Base-by-base conservation (phyloP, 2,113 vertebrate genomes). In the Tupaia chinensis region DNA sequence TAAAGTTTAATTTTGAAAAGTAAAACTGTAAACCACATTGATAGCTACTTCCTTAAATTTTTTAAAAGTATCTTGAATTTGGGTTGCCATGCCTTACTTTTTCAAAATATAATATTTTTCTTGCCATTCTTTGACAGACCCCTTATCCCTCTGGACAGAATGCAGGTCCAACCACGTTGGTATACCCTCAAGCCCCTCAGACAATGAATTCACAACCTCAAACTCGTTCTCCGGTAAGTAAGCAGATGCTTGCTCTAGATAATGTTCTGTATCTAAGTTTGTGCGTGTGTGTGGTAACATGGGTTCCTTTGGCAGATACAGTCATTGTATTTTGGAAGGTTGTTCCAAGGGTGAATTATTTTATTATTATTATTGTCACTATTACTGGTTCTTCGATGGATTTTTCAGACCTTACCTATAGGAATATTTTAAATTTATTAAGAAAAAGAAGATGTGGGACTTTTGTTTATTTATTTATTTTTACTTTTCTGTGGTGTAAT, bases 131-230 rank as follows among this genome's bases (percentile, higher is more conserved):
- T 95, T 96, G 96, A 95, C 97, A 99, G 99, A 99, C 99, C 98
- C 99, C 99, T 68, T 99, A 99, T 97, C 99, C 99, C 98, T 98
- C 99, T 98, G 99, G 99, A 98, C 99, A 99, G 98, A 99, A 99
- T 98, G 99, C 99, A 98, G 99, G 99, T 97, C 99, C 99, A 88
- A 97, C 99, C 97, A 99, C 99, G 0, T 68, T 99, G 98, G 99
- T 99, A 97, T 99, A 99, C 96, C 99, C 99, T 98, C 99, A 99
- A 97, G 99, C 99, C 98, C 99, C 99, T 76, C 99, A 99, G 96
- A 99, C 99, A 98, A 99, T 99, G 99, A 99, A 99, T 98, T 98
- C 99, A 29, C 99, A 99, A 98, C 99, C 99, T 98, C 99, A 99
- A 97, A 99, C 98, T 97, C 99, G 99, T 98, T 98, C 98, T 72